phyloP scores from a whole-genome alignment of 2,797 vertebrate genomes.

The Urophycis tenuis region DNA sequence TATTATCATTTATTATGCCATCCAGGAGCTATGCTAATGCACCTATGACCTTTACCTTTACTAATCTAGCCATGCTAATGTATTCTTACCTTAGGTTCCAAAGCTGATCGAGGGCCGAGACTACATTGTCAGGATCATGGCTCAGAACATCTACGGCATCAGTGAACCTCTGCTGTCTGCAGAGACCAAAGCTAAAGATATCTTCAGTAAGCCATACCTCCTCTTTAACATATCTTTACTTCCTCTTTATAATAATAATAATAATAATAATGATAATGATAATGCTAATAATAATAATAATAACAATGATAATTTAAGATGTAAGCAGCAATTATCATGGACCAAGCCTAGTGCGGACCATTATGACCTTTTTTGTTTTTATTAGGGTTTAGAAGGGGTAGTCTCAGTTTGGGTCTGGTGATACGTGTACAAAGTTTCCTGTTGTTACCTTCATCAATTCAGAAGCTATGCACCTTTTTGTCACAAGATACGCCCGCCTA shows the following conservation, averaged over 20 bases:
- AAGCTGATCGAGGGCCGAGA: conserved; percentile 95
- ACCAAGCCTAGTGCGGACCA: not conserved
- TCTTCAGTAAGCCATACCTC: conserved; percentile 81
- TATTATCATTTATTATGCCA: not conserved
- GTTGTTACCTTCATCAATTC: not conserved
- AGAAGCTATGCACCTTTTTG: not conserved
- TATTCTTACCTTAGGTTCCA: conserved; percentile 62
- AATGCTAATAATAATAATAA: not conserved
- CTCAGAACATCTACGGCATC: conserved; percentile 94
- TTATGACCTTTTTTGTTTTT: not conserved
- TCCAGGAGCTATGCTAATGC: not conserved
- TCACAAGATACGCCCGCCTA: not conserved
- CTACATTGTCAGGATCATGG: conserved; percentile 91
- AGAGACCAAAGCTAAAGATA: conserved; percentile 87
- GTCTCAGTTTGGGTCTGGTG: not conserved
- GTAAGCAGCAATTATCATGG: not conserved
- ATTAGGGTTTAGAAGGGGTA: not conserved
- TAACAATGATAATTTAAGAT: not conserved
- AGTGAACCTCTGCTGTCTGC: conserved; percentile 90
- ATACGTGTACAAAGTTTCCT: not conserved
- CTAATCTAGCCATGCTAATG: not conserved
- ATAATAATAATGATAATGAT: not conserved
- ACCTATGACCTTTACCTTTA: too few relatives aligned
- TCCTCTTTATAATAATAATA: not conserved
- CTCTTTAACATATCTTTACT: not conserved